Evolutionary conservation across 2,888 invertebrate genomes (phyloP).

Genomic region (Exephanes ischioxanthus): DNA sequence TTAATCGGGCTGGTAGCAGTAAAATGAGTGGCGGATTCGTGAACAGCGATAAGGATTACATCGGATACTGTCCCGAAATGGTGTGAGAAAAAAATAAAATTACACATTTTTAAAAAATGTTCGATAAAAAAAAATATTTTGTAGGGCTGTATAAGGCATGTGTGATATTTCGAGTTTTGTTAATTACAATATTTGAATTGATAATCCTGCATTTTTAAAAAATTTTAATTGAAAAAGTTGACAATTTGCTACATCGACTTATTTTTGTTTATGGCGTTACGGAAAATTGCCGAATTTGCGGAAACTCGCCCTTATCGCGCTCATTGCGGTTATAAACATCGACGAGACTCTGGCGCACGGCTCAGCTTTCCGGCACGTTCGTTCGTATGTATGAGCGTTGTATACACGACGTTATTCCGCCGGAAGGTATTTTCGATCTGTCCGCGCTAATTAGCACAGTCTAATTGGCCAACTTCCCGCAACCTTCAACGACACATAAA

Average conservation of each 20-base stretch:
- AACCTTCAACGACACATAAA: not conserved
- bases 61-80: too few species aligned
- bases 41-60: too few species aligned
- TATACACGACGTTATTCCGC: constrained; percentile 1
- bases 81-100: too few species aligned
- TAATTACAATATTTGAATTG: not conserved
- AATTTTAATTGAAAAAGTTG: not conserved
- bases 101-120: not conserved
- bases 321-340: constrained; percentile 1
- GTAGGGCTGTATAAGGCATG: too few species aligned
- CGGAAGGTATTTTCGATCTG: constrained; percentile 19
- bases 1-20: too few species aligned
- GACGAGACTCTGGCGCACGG: not conserved
- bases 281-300: not conserved
- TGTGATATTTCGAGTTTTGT: not conserved
- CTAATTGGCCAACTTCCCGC: constrained; percentile 51
- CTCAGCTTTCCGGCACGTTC: not conserved
- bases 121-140: too few species aligned
- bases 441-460: constrained; percentile 41
- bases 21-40: too few species aligned
- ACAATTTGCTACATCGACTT: not conserved
- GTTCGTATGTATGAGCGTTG: constrained; percentile 12
- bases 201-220: too few species aligned
- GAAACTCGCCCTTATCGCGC: not conserved
- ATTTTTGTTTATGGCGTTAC: not conserved